Conservation (phyloP, 2,888 invertebrate species). For the Panorpa germanica region DNA sequence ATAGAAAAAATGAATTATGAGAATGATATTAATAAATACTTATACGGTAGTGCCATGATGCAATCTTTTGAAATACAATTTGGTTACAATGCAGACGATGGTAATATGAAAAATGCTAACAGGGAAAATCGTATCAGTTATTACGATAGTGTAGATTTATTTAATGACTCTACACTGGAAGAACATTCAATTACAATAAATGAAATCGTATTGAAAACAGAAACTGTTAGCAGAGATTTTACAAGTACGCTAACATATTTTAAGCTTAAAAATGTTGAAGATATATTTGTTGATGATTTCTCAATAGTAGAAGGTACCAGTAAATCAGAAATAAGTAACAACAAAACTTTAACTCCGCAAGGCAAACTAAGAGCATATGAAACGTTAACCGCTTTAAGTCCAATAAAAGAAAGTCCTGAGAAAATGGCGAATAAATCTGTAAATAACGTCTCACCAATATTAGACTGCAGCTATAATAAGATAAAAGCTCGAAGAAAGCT, state of each 20-base stretch:
- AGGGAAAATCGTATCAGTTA: constrained; percentile 13
- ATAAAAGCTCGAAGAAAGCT: too few species aligned
- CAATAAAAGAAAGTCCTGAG: too few species aligned
- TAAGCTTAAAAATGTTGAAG: constrained; percentile 25
- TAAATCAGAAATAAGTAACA: constrained; percentile 12
- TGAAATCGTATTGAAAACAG: not conserved
- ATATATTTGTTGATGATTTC: constrained; percentile 24
- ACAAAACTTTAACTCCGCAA: constrained; percentile 8
- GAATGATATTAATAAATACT: not conserved
- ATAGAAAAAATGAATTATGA: constrained; percentile 15
- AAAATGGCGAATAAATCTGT: too few species aligned
- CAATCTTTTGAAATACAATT: not conserved
- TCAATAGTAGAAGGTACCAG: constrained; percentile 16
- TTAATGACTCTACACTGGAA: constrained; percentile 14
- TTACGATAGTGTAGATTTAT: constrained; percentile 21
- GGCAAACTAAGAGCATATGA: too few species aligned
- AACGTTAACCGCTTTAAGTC: too few species aligned
- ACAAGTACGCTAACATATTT: too few species aligned
- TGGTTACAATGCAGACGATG: not conserved
- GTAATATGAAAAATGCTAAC: constrained; percentile 1
- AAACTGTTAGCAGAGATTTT: constrained; percentile 3
- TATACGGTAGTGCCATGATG: not conserved
- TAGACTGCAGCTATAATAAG: too few species aligned
- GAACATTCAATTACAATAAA: constrained; percentile 6
- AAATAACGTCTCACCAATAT: too few species aligned